A percentile compares a stretch with the other conserved stretches of the same genome.
phyloP scores from a whole-genome alignment of 2,113 vertebrate genomes.

The Stomatorhinus ivindoensis region DNA sequence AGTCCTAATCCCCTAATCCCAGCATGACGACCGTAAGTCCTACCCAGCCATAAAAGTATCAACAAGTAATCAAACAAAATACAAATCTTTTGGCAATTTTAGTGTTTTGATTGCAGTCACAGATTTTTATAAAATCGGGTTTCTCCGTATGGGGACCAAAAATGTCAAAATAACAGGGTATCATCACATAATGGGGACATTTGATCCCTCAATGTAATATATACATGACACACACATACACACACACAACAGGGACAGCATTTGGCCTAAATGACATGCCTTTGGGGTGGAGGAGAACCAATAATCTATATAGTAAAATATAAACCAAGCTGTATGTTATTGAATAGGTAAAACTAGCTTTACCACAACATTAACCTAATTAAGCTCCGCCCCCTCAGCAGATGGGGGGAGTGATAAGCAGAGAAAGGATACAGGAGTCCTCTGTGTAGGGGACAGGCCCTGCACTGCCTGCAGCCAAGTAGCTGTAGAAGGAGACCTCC shows the following conservation, averaged over 20 bases:
- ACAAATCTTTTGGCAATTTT: neutral
- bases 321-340: neutral
- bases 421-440: slow-evolving; percentile 88
- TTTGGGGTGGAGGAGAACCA: neutral
- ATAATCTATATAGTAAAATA: neutral
- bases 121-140: neutral
- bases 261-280: neutral
- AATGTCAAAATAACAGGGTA: neutral
- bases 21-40: neutral
- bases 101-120: neutral
- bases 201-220: neutral
- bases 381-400: neutral
- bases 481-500: slow-evolving; percentile 98
- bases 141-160: neutral
- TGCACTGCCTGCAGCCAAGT: slow-evolving; percentile 64
- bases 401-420: neutral
- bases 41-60: neutral
- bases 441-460: slow-evolving; percentile 85
- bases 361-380: neutral
- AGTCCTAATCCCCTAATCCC: neutral
- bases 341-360: neutral
- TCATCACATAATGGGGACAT: neutral
- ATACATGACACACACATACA: neutral
- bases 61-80: neutral
- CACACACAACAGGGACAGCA: neutral